These are phyloP conservation scores for Proales similis DNA, from an alignment of 1,140 invertebrate genomes.

Conservation along the genomic window DNA sequence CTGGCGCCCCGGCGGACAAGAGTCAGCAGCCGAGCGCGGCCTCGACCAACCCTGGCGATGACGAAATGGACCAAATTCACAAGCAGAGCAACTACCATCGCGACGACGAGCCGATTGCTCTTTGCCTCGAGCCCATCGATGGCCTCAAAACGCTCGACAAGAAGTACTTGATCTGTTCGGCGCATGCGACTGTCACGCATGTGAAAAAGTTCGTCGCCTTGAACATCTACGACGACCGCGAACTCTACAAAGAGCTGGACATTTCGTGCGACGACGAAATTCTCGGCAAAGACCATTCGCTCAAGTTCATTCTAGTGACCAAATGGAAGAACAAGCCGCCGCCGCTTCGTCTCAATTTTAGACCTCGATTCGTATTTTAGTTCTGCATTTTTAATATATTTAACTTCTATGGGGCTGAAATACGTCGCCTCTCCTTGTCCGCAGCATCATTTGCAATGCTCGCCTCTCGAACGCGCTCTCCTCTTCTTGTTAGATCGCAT, in stretches of 20 bases:
- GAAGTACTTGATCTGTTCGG: conserved; percentile 34
- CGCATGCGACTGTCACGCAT: conserved; percentile 32
- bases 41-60: background rate
- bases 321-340: conserved; percentile 36
- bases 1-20: background rate
- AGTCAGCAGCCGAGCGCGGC: background rate
- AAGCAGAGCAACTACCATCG: conserved; percentile 2
- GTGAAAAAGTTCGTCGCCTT: conserved; percentile 37
- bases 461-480: too few species aligned
- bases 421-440: too few species aligned
- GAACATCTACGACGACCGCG: conserved; percentile 13
- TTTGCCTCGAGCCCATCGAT: conserved; percentile 17
- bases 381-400: background rate
- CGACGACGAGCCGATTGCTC: conserved; percentile 13
- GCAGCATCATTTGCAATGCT: too few species aligned
- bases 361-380: conserved; percentile 32
- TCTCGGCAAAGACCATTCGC: conserved; percentile 92
- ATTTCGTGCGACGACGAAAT: conserved; percentile 96
- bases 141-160: background rate
- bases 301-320: conserved; percentile 67
- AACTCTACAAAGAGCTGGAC: conserved; percentile 63
- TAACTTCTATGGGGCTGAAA: too few species aligned
- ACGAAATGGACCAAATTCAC: background rate
- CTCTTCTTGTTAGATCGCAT: too few species aligned
- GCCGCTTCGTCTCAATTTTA: conserved; percentile 30